Evolutionary conservation across 2,113 vertebrate species (phyloP).

Genomic region (Peromyscus maniculatus): DNA sequence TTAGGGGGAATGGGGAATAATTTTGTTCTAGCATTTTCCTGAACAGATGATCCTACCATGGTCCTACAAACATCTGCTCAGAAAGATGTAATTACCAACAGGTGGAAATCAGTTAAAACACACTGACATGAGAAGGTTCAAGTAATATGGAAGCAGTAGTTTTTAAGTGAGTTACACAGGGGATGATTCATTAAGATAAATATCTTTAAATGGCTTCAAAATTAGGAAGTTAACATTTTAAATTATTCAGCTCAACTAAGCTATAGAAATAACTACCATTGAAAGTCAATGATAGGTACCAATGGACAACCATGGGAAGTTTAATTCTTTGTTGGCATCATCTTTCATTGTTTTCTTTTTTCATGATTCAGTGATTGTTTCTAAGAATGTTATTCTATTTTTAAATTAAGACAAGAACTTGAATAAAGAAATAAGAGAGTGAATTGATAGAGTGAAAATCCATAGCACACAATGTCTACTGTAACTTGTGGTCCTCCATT

Average conservation of each 20-base stretch:
- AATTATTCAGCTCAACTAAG: not conserved
- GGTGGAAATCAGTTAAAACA: not conserved
- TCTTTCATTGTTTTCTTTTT: not conserved
- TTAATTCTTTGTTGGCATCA: not conserved
- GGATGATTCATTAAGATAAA: not conserved
- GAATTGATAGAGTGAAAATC: not conserved
- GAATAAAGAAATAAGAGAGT: not conserved
- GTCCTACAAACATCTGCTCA: not conserved
- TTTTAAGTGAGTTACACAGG: not conserved
- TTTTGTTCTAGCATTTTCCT: not conserved
- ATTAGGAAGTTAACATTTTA: not conserved
- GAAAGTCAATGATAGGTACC: not conserved
- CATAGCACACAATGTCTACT: not conserved
- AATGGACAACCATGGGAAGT: not conserved
- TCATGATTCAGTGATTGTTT: not conserved
- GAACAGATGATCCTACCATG: not conserved
- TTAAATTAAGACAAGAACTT: not conserved
- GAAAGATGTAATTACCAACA: not conserved
- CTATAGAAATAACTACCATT: not conserved
- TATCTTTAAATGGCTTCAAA: not conserved
- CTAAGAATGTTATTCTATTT: not conserved
- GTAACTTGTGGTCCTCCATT: not conserved
- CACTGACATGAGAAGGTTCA: not conserved
- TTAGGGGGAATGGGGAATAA: not conserved
- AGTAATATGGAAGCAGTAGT: not conserved